Evolutionary conservation across 2,113 vertebrate genomes (phyloP).

Genomic region (Columba livia): DNA sequence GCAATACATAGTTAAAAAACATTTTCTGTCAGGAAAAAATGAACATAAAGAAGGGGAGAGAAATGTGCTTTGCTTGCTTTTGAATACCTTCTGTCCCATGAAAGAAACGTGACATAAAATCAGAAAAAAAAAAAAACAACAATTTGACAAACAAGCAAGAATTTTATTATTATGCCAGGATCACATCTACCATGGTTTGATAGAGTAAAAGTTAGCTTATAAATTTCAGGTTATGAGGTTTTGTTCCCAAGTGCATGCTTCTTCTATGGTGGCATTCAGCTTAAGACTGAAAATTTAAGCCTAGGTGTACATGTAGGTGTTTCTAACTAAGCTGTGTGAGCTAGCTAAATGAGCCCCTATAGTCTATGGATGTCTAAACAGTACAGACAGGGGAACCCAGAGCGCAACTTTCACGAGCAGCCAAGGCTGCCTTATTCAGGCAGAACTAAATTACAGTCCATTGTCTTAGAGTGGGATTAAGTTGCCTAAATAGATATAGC

Average conservation of each 20-base stretch:
- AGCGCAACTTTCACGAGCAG: background rate
- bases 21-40: background rate
- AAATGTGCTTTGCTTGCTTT: background rate
- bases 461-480: background rate
- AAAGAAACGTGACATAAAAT: background rate
- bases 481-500: background rate
- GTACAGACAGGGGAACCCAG: background rate
- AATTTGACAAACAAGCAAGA: background rate
- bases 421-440: background rate
- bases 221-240: background rate
- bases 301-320: background rate
- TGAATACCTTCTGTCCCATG: background rate
- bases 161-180: background rate
- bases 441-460: background rate
- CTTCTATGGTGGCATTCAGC: background rate
- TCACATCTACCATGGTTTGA: accelerated
- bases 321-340: background rate
- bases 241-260: background rate
- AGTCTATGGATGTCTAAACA: background rate
- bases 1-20: background rate
- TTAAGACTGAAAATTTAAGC: background rate
- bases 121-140: background rate
- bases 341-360: background rate
- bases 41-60: background rate
- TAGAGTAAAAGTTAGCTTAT: background rate